Conservation (phyloP, 1,140 invertebrate species). For the Musca domestica region DNA sequence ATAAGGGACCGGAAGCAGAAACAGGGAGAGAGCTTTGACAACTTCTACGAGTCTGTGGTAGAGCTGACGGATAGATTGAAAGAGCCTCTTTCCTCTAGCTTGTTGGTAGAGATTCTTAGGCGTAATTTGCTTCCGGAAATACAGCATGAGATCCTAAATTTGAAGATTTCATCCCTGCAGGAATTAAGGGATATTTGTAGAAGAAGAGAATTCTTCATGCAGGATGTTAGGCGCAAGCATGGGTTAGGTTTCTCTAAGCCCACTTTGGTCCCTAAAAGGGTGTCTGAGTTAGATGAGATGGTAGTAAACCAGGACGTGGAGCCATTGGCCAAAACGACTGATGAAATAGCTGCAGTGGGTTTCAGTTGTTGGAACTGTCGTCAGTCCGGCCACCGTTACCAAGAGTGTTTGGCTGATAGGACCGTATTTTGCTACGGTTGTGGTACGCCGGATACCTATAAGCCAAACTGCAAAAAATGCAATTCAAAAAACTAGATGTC, state of each 20-base stretch:
- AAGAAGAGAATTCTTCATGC: too few relatives aligned
- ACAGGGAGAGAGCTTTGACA: background rate
- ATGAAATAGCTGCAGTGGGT: too few relatives aligned
- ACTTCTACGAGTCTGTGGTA: background rate
- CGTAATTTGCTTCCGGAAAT: constrained; percentile 2
- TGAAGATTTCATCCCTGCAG: too few relatives aligned
- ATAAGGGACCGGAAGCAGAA: background rate
- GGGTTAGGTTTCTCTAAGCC: too few relatives aligned
- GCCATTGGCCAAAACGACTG: too few relatives aligned
- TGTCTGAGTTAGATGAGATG: too few relatives aligned
- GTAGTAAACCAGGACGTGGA: background rate
- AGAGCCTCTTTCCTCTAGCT: background rate
- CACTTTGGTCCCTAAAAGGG: too few relatives aligned
- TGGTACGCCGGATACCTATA: background rate
- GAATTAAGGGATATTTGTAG: too few relatives aligned
- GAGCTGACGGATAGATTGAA: background rate
- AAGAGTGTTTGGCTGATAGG: background rate
- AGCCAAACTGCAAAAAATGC: background rate
- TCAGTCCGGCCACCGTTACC: too few relatives aligned
- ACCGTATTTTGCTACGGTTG: background rate
- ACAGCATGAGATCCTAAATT: background rate
- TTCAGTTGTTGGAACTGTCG: background rate
- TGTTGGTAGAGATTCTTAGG: background rate
- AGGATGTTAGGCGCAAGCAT: too few relatives aligned
- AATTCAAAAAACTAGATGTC: background rate